Base-by-base conservation (phyloP, 2,113 vertebrate species). In the Monopterus albus region DNA sequence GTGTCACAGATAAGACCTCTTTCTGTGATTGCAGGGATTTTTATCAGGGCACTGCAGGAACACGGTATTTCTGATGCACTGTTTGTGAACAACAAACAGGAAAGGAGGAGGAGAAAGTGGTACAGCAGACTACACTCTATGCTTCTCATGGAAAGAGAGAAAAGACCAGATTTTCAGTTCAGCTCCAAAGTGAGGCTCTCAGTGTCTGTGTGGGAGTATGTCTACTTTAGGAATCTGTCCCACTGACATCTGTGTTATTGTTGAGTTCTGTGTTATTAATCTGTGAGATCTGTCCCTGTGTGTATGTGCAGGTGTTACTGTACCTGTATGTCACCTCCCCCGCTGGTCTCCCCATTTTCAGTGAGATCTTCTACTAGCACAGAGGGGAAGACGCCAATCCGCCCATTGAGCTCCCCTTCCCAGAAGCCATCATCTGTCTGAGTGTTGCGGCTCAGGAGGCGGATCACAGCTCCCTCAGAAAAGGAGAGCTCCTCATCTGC, bases 341-440 rank as follows among this genome's bases (percentile, higher is more conserved):
- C 56, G 1, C 95, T 93, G 6, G 79, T 38, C 67, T 98, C 96
- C 20, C 96, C 96, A 0, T 97, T 98, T 79, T 98, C 95, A 0
- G 95, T 93, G 12, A 99, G 92, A 69, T 98, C 98, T 69, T 99
- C 98, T 0, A 99, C 98, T 62, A 99, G 73, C 36, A 99, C 96
- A 0, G 97, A 98, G 0, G 98, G 98, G 90, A 99, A 99, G 71
- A 98, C 97, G 0, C 98, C 98, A 2, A 97, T 75, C 0, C 93
- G 92, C 0, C 97, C 96, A 0, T 91, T 97, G 87, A 99, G 96
- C 75, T 99, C 98, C 1, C 98, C 98, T 84, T 98, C 96, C 98
- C 98, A 99, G 88, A 99, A 99, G 15, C 98, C 98, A 15, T 99
- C 97, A 0, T 99, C 98, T 0, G 96, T 97, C 79, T 98, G 97